These are phyloP conservation scores for Celastrina argiolus DNA, from an alignment of 2,888 invertebrate species.

Conservation along the genomic window DNA sequence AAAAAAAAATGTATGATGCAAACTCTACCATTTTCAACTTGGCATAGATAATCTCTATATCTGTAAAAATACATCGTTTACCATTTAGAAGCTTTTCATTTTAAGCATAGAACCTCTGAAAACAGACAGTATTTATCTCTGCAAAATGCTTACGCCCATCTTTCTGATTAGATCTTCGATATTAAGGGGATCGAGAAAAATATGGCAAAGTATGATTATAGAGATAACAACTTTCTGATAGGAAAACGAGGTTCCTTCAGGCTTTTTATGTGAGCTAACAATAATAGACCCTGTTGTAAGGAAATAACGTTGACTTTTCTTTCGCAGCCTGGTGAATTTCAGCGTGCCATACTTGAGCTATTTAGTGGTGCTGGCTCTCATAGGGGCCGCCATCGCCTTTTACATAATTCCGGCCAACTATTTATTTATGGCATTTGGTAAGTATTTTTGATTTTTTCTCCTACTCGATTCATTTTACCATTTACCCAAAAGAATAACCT, in stretches of 20 bases:
- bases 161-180: neutral
- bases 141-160: neutral
- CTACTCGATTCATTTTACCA: neutral
- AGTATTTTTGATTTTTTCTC: slow-evolving; percentile 31
- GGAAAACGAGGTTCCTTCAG: neutral
- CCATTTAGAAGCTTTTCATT: neutral
- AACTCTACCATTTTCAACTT: no score
- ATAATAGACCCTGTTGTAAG: neutral
- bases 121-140: neutral
- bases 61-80: neutral
- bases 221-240: neutral
- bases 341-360: slow-evolving; percentile 68
- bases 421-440: slow-evolving; percentile 67
- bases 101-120: neutral
- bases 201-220: slow-evolving; percentile 15
- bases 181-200: slow-evolving; percentile 5
- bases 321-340: slow-evolving; percentile 63
- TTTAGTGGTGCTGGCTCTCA: slow-evolving; percentile 51
- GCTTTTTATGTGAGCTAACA: neutral
- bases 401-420: slow-evolving; percentile 65
- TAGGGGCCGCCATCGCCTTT: slow-evolving; percentile 47
- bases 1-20: no score
- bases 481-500: no score
- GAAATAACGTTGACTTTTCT: slow-evolving; percentile 26
- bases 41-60: neutral